phyloP scores from a whole-genome alignment of 37 sponge, comb jelly and placozoan species.

The Lycopodina hypogea region DNA sequence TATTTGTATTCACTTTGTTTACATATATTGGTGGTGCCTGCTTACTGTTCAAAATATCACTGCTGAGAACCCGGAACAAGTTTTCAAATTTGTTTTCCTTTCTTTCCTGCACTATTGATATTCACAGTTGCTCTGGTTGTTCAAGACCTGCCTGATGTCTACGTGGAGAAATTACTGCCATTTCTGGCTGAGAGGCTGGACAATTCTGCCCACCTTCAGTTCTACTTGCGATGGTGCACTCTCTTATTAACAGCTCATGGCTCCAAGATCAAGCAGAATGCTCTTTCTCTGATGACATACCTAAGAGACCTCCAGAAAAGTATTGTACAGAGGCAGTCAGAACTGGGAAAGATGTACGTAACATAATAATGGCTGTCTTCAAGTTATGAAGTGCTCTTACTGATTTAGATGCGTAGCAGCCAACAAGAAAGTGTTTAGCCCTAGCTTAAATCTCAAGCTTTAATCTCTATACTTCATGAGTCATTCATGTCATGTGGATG shows the following conservation, averaged over 20 bases:
- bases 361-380: neutral
- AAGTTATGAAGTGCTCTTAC: no score
- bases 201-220: slow-evolving; percentile 67
- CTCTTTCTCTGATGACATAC: slow-evolving; percentile 13
- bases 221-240: slow-evolving; percentile 81
- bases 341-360: slow-evolving; percentile 71
- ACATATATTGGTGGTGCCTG: no score
- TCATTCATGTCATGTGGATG: no score
- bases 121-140: slow-evolving; percentile 55
- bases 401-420: no score
- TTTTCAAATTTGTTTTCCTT: no score
- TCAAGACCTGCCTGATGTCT: slow-evolving; percentile 36
- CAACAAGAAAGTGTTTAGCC: no score
- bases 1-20: no score
- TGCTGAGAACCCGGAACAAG: no score
- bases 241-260: slow-evolving; percentile 54
- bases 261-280: slow-evolving; percentile 37
- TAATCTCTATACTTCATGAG: no score
- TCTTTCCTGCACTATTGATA: no score
- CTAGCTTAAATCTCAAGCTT: no score
- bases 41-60: no score
- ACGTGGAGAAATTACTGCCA: slow-evolving; percentile 57
- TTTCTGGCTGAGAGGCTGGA: slow-evolving; percentile 63
- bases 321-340: slow-evolving; percentile 46
- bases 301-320: slow-evolving; percentile 71